Evolutionary conservation across 2,797 vertebrate genomes (phyloP), one percentile per base, ranked within the genome.

Genomic region (Limosa lapponica): DNA sequence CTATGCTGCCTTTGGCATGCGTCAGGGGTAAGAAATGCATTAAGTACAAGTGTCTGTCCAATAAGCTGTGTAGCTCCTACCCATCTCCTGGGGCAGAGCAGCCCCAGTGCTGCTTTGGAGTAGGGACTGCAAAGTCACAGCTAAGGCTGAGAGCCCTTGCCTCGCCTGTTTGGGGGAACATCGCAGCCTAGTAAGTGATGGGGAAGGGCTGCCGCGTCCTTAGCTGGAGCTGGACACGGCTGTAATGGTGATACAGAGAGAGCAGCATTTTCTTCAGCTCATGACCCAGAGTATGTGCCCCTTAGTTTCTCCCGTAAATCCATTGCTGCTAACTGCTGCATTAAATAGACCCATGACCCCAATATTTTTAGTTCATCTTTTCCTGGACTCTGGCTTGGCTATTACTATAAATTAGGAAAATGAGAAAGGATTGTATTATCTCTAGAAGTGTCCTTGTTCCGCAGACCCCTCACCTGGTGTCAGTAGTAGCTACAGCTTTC

Each of bases 351-450:
- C 66, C 59, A 64, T 94, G 94, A 95, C 94, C 93, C 93, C 89
- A 93, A 93, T 96, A 96, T 96, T 95, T 95, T 96, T 95, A 96
- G 94, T 93, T 96, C 86, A 87, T 93, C 86, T 93, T 94, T 92
- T 94, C 51, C 77, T 92, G 62, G 70, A 84, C 80, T 89, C 70
- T 96, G 62, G 18, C 64, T 95, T 94, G 80, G 51, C 80, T 92
- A 87, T 84, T 95, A 84, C 82, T 96, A 90, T 96, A 96, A 95
- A 96, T 95, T 95, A 97, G 92, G 91, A 94, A 93, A 95, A 91
- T 74, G 85, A 88, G 82, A 93, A 93, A 94, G 73, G 64, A 84
- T 75, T 67, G 44, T 77, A 80, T 84, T 90, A 64, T 72, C 59
- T 87, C 66, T 87, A 62, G n/a, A 95, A 90, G 41, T 94, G 96